These are phyloP conservation scores for Polyommatus iphigenia DNA, from an alignment of 2,888 invertebrate species.

Conservation along the genomic window DNA sequence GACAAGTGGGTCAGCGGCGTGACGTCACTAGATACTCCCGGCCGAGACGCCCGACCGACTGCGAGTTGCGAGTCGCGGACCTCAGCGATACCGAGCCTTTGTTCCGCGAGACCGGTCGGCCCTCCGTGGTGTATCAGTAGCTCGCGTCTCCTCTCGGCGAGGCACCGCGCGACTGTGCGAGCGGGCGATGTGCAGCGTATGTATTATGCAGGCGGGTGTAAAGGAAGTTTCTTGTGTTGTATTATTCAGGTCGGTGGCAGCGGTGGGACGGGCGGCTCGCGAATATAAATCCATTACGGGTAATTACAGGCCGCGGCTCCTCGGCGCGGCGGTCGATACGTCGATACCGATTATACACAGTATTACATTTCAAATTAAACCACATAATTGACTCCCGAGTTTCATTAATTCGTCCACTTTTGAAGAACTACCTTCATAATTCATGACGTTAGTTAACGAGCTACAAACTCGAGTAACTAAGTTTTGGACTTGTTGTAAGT, in stretches of 20 bases:
- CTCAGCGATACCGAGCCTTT: conserved; percentile 5
- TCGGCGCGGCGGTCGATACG: conserved; percentile 15
- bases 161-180: neutral
- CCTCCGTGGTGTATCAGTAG: neutral
- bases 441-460: neutral
- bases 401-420: neutral
- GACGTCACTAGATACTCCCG: conserved; percentile 41
- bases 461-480: neutral
- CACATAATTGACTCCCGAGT: neutral
- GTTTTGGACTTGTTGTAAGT: neutral
- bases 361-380: conserved; percentile 16
- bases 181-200: neutral
- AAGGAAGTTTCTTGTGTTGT: conserved; percentile 6
- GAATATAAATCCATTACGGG: conserved; percentile 26
- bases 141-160: neutral
- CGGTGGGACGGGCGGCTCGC: conserved; percentile 14
- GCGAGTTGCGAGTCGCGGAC: conserved; percentile 30
- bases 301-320: conserved; percentile 17
- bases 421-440: neutral
- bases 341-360: conserved; percentile 11
- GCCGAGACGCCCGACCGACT: conserved; percentile 9
- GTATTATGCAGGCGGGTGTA: conserved; percentile 2
- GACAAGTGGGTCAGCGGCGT: conserved; percentile 35
- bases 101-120: conserved; percentile 2
- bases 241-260: conserved; percentile 26